Base-by-base conservation (phyloP, 2,888 invertebrate species). In the Laspeyria flexula region DNA sequence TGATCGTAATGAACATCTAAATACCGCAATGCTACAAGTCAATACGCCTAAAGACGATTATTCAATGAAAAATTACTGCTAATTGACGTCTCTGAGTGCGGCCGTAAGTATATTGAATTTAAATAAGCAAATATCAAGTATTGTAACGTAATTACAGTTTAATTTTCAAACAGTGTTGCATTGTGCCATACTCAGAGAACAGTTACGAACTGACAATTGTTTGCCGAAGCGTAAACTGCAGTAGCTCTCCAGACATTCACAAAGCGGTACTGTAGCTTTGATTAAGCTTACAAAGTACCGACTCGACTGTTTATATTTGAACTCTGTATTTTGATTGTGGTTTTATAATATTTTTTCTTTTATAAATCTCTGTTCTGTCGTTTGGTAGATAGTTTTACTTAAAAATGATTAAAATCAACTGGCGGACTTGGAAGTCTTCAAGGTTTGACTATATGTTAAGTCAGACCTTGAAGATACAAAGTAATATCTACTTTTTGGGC, bases 131-230 rank as follows among this genome's bases (percentile, higher is more conserved):
- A n/a, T 5, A 34, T 34, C 18, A 7, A 33, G 3, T 13, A 15
- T 13, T n/a, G 63, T 65, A 55, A 64, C 66, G 65, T 71, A 73
- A 75, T 68, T 71, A 71, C 68, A 72, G 34, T 34, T 18, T n/a
- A 34, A 15, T 34, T 18, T 18, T 13, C 31, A 16, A 34, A 7
- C 7, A 9, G 16, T 16, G n/a, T 45, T 9, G 52, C 25, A 37
- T 44, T 44, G 43, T 52, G 52, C 27, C 47, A 47, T 27, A 34
- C 39, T 59, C 65, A 18, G 18, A 18, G 16, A 18, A 18, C 34
- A 34, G 34, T 34, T 34, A 18, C 34, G 18, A 1, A 3, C 34
- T 7, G 31, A 31, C 31, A 2, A 7, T 13, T 31, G 34, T 34
- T 34, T 10, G 18, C 10, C 34, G 10, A 34, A 34, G 34, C 34